Conservation (phyloP, 2,888 invertebrate species). For the Erebia ligea region DNA sequence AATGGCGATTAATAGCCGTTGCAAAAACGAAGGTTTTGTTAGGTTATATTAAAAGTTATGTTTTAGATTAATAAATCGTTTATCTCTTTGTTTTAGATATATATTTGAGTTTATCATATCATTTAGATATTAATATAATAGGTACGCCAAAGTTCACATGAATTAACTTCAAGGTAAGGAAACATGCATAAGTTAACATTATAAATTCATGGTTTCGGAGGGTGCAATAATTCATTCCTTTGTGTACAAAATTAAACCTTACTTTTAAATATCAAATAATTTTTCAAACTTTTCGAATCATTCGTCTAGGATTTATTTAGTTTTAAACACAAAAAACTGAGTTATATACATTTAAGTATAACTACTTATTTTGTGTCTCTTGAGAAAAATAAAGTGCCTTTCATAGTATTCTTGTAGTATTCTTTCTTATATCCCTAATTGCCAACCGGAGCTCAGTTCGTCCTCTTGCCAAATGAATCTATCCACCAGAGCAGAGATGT, state of each 20-base stretch:
- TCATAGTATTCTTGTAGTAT: slow-evolving; percentile 44
- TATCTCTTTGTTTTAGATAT: slow-evolving; percentile 74
- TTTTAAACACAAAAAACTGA: slow-evolving; percentile 42
- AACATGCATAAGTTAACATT: slow-evolving; percentile 22
- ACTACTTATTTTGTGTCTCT: slow-evolving; percentile 57
- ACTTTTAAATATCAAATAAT: slow-evolving; percentile 39
- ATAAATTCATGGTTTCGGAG: slow-evolving; percentile 24
- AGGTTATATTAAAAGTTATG: slow-evolving; percentile 43
- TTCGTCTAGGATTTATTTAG: slow-evolving; percentile 43
- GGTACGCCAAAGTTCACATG: slow-evolving; percentile 62
- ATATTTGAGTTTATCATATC: slow-evolving; percentile 63
- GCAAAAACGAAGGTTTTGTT: slow-evolving; percentile 17
- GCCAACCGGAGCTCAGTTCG: too few species aligned
- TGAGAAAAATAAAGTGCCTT: slow-evolving; percentile 66
- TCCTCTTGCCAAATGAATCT: too few species aligned
- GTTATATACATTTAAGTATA: slow-evolving; percentile 51
- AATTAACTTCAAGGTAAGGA: slow-evolving; percentile 28
- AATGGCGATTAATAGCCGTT: slow-evolving; percentile 6
- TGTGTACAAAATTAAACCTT: slow-evolving; percentile 39
- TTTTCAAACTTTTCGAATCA: slow-evolving; percentile 38
- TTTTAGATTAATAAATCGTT: slow-evolving; percentile 71
- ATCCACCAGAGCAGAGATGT: too few species aligned
- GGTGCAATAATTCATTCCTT: slow-evolving; percentile 45
- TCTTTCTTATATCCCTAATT: background rate
- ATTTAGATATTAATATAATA: slow-evolving; percentile 50